Evolutionary conservation across 2,797 vertebrate genomes (phyloP), one percentile per base, ranked within the genome.

Genomic region (Protosalanx chinensis): DNA sequence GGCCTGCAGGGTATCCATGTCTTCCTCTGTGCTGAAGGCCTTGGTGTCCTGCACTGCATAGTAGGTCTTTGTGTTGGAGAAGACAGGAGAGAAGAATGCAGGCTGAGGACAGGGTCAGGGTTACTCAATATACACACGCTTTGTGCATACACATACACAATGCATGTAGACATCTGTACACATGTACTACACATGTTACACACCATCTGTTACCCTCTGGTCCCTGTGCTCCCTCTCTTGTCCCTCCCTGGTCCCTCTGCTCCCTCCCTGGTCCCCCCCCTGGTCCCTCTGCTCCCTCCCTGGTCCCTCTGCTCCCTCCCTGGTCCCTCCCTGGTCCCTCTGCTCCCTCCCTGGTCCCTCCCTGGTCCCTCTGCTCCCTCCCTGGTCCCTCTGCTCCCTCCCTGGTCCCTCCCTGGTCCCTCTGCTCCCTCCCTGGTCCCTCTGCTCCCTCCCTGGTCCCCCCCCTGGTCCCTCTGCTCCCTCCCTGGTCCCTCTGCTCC

Each of bases 31-130:
- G 71, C 83, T 94, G 91, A 96, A 98, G 15, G 95, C 93, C 88
- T 95, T 98, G 64, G 97, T 98, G 86, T 99, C 97, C 85, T 96
- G 96, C 73, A 98, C 94, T 16, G 97, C 96, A 79, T 93, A 95
- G 81, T 97, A 95, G 1, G 97, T 99, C 97, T 94, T 77, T 73
- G 76, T 94, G 78, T n/a, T 30, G 84, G 73, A 13, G 0, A 16
- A 0, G n/a, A 76, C 69, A 49, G 68, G 35, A 67, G 6, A 65
- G 57, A 59, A 23, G 30, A 72, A 10, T 62, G 3, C 8, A 35
- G 63, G 64, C 13, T 16, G 16, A 63, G 29, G 41, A 32, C 57
- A 72, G 5, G 18, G 4, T 72, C 30, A 53, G 56, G 73, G 29
- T 18, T 41, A 8, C 18, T 18, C 35, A 46, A 46, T 30, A 23